Conservation (phyloP, 2,888 invertebrate genomes). For the Drosophila pseudotakahashii region DNA sequence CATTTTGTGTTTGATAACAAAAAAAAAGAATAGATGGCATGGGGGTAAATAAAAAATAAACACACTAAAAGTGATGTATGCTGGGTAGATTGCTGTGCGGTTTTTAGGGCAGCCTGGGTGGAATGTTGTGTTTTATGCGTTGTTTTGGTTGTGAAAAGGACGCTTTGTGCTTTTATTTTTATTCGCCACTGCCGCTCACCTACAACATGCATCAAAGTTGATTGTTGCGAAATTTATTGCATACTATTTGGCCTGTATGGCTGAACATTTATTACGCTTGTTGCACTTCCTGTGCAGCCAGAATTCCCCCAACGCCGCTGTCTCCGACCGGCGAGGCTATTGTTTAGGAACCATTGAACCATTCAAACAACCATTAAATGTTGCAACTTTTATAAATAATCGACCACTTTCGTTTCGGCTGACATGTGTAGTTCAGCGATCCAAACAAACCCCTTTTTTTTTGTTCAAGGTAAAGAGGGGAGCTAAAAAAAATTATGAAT, state of each 20-base stretch:
- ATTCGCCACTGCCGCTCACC: constrained; percentile 50
- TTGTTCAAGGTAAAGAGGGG: constrained; percentile 23
- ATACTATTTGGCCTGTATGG: constrained; percentile 71
- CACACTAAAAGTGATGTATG: constrained; percentile 70
- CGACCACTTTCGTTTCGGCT: constrained; percentile 18
- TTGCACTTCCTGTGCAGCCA: constrained; percentile 69
- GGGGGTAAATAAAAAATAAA: constrained; percentile 24
- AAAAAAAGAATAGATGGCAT: constrained; percentile 5
- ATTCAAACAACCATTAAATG: constrained; percentile 75
- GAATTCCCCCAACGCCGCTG: constrained; percentile 8
- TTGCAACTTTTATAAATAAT: constrained; percentile 59
- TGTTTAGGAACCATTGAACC: constrained; percentile 75
- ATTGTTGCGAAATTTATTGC: constrained; percentile 82
- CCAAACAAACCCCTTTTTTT: background rate
- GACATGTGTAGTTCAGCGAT: constrained; percentile 1
- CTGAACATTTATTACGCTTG: constrained; percentile 78
- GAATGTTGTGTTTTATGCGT: constrained; percentile 23
- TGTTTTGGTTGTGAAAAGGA: constrained; percentile 19
- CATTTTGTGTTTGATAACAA: constrained; percentile 27
- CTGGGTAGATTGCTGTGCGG: constrained; percentile 50
- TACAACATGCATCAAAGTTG: constrained; percentile 76
- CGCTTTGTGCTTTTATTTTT: constrained; percentile 35
- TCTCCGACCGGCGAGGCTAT: constrained; percentile 19
- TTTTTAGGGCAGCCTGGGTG: constrained; percentile 47
- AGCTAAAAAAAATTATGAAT: constrained; percentile 1